phyloP scores from a whole-genome alignment of 1,140 invertebrate species.

The Drosophila arawakana region DNA sequence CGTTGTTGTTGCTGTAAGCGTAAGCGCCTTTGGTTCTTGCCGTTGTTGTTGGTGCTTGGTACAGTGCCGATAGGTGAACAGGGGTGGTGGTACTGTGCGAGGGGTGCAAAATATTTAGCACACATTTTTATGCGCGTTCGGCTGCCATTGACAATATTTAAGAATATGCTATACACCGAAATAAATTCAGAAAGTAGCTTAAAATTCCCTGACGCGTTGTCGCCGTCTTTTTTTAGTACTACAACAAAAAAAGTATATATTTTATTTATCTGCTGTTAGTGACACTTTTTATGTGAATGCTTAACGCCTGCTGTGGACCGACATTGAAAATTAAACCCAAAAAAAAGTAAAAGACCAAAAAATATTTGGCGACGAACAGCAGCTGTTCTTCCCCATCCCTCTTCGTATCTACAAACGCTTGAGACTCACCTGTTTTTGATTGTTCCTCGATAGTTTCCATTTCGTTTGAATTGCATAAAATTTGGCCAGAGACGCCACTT shows the following conservation, averaged over 20 bases:
- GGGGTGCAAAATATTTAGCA: conserved; percentile 49
- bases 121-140: conserved; percentile 31
- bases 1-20: conserved; percentile 30
- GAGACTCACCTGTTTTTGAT: conserved; percentile 75
- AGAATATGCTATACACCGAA: conserved; percentile 57
- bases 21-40: conserved; percentile 38
- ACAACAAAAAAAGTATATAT: conserved; percentile 34
- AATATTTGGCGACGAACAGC: conserved; percentile 21
- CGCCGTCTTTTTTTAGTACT: conserved; percentile 54
- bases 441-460: conserved; percentile 82
- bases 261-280: conserved; percentile 65
- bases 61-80: conserved; percentile 50
- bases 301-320: conserved; percentile 31
- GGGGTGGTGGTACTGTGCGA: conserved; percentile 9
- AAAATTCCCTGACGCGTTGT: conserved; percentile 59
- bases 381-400: conserved; percentile 24
- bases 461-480: conserved; percentile 48
- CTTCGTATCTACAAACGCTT: not conserved
- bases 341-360: conserved; percentile 13
- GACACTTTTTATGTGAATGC: conserved; percentile 73
- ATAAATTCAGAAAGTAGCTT: conserved; percentile 71
- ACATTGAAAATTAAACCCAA: conserved; percentile 62
- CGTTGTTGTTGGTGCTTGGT: conserved; percentile 41
- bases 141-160: conserved; percentile 31
- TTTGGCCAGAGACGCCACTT: conserved; percentile 38